Evolutionary conservation across 1,140 invertebrate species (phyloP), one percentile per base, ranked within the genome.

Genomic region (Ericerus pela): DNA sequence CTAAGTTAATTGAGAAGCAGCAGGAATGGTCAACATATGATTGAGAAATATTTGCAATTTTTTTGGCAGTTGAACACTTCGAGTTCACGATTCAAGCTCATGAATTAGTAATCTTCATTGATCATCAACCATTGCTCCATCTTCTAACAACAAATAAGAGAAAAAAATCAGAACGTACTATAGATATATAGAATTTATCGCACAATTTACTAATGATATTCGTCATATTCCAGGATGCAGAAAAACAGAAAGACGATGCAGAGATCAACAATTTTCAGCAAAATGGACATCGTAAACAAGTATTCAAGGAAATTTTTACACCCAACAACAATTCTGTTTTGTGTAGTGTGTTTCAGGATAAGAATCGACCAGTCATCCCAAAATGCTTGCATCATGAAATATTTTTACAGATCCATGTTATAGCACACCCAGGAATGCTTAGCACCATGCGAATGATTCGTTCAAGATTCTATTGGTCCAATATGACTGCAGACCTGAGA

Each of bases 21-120:
- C 29, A 55, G 18, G 65, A 66, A 28, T 70, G 70, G 43, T 62
- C 62, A 14, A 62, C 68, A 1, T 74, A 69, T 61, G 70, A 72
- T 55, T 51, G 69, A 10, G 72, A 76, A 60, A 59, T 75, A 2
- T 53, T 74, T 4, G 73, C 69, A 0, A 67, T 72, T 20, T 75
- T 73, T 60, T 51, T 59, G n/a, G 30, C 30, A 33, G n/a, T n/a
- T 10, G 30, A 33, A 33, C 8, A 33, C 30, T 33, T 33, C 30
- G 30, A 33, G n/a, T 33, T 10, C n/a, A 33, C n/a, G 30, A n/a
- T 33, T 8, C 8, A 33, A n/a, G 30, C 8, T 10, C 8, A n/a
- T 10, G 30, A 33, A 10, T 33, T 33, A n/a, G 30, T 33, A 10
- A 10, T 33, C 8, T 8, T 33, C 8, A 33, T n/a, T 8, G 30